Base-by-base conservation (phyloP, 2,113 vertebrate genomes). In the Actenoides hombroni region DNA sequence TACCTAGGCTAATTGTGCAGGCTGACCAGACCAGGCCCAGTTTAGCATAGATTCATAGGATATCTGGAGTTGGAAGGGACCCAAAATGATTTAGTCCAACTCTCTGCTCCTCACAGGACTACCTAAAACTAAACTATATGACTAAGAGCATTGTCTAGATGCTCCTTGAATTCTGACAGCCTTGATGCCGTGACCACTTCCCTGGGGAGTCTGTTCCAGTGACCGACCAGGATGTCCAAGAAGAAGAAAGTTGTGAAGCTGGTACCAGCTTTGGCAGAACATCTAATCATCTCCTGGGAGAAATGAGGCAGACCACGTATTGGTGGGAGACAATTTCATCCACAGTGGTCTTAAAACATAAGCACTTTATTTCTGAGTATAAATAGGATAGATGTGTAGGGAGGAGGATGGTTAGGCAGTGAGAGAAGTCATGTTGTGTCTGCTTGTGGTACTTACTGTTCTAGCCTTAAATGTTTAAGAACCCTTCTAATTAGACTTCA, bases 331-430 rank as follows among this genome's bases (percentile, higher is more conserved):
- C 25, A 59, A 6, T 21, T 71, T 53, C 67, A 44, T 4, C 57
- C 57, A 9, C 0, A 16, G 42, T 1, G 23, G 4, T 40, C 42
- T 51, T 48, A 24, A 35, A 78, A 68, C 29, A 59, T 1, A 20
- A 67, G 11, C 11, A 5, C 40, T 42, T 78, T 16, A 11, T 40
- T 91, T 59, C 37, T 75, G 31, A 4, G 46, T 59, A 37, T 14
- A 51, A 63, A 29, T 3, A 35, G 33, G 61, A 3, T 16, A 42
- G 15, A 42, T 16, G 42, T 53, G 28, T 28, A 40, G 26, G 44
- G 49, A 79, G 57, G 19, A 31, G 13, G 21, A 18, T 16, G 49
- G 16, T 3, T 61, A 33, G 42, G 16, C 35, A 74, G 37, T 2
- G 64, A 73, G 21, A 60, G 25, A 74, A 77, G 31, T 35, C 5